Base-by-base conservation (phyloP, 1,140 invertebrate genomes). In the Globodera rostochiensis region DNA sequence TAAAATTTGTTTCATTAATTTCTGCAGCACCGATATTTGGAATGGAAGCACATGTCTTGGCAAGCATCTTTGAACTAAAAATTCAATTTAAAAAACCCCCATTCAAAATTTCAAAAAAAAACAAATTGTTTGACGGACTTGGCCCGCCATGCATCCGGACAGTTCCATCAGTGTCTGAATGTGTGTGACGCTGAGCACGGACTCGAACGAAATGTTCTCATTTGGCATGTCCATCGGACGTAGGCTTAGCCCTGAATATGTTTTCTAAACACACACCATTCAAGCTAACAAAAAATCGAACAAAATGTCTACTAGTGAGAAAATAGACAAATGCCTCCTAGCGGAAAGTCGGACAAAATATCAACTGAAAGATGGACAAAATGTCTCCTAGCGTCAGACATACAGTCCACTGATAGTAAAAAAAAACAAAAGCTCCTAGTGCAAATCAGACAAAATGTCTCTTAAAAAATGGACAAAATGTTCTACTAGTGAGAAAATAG, bases 151-250 rank as follows among this genome's bases (percentile, higher is more conserved):
- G 79, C 85, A 86, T 6, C 85, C 88, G 15, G 88, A 88, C 21
- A 90, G 81, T 75, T 90, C 88, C 89, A 90, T 90, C 45, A 89
- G 53, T 25, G 87, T 89, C 75, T 89, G 89, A 60, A 89, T 85
- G 73, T 89, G 89, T 25, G 88, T 87, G 4, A 88, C 88, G 60
- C 86, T 79, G 1, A 89, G 81, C 45, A 89, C 85, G 1, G 88
- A 88, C 82, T 89, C 88, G 75, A 87, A 89, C 6, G 89, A 89
- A 6, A 89, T 82, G 81, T 89, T 90, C 50, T 69, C 77, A n/a
- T 84, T 82, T 15, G 87, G 77, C 45, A 89, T 77, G 60, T 90
- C 80, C 11, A 70, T 25, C 0, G 83, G 81, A 36, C 75, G 64
- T 6, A 89, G 77, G n/a, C 79, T 47, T 11, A 89, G 74, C 64